Percentiles rank a stretch among this genome's conserved stretches.
These are phyloP conservation scores for Acanthurus lineatus DNA, from an alignment of 2,797 vertebrate species.

Conservation along the genomic window DNA sequence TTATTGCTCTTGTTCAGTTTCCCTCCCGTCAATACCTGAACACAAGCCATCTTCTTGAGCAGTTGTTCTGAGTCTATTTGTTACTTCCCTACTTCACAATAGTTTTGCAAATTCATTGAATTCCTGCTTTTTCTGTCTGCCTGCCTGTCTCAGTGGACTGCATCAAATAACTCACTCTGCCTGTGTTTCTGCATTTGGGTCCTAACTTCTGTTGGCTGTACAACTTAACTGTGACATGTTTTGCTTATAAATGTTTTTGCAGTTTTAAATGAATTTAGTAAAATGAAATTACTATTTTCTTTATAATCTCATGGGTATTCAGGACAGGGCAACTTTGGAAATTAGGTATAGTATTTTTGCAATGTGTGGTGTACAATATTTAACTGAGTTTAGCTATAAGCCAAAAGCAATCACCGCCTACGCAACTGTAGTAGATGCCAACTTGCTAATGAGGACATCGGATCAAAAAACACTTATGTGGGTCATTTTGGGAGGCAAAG, in stretches of 20 bases:
- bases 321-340: constrained; percentile 23
- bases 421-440: constrained; percentile 5
- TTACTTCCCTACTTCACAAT: constrained; percentile 4
- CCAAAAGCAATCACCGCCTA: constrained; percentile 31
- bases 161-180: background rate
- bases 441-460: constrained; percentile 28
- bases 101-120: background rate
- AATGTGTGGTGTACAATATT: constrained; percentile 5
- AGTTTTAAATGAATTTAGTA: constrained; percentile 20
- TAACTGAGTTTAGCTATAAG: constrained; percentile 17
- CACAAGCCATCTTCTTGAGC: background rate
- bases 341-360: constrained; percentile 17
- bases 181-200: constrained; percentile 18
- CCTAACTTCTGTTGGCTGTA: constrained; percentile 11
- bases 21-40: background rate
- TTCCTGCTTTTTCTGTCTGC: background rate
- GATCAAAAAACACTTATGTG: constrained; percentile 33
- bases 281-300: background rate
- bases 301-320: constrained; percentile 29
- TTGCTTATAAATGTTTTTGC: constrained; percentile 24
- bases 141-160: background rate
- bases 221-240: constrained; percentile 11
- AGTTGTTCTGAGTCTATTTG: constrained; percentile 11
- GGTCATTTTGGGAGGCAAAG: constrained; percentile 39
- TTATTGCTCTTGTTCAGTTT: background rate